phyloP scores from a whole-genome alignment of 2,888 invertebrate genomes.

The Euphydryas editha region DNA sequence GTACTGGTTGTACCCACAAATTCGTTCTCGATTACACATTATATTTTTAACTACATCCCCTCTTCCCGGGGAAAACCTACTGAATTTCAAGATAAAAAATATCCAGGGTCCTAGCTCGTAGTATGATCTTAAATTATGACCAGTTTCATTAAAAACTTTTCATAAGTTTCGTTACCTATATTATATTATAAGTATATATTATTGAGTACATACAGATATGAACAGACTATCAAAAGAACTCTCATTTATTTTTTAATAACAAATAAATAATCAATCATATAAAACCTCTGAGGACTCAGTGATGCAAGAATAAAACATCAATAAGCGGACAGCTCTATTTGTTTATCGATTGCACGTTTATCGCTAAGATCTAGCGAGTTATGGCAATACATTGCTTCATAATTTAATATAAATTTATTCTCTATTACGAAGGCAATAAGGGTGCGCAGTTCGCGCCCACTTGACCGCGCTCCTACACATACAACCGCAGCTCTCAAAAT shows the following conservation, averaged over 20 bases:
- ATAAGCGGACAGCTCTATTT: slow-evolving; percentile 9
- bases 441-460: not conserved
- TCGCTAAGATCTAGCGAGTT: not conserved
- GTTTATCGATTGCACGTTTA: slow-evolving; percentile 10
- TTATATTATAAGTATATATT: no score
- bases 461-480: slow-evolving; percentile 11
- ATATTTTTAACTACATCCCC: no score
- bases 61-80: no score
- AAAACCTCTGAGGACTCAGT: not conserved
- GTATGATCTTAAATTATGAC: no score
- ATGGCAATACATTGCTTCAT: slow-evolving; percentile 6
- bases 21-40: no score
- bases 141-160: no score
- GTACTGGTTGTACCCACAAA: no score
- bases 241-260: not conserved
- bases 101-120: no score
- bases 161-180: no score
- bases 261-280: not conserved
- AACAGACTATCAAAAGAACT: not conserved
- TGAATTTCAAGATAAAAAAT: no score
- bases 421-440: not conserved
- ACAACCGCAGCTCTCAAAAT: slow-evolving; percentile 13
- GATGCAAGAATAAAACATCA: slow-evolving; percentile 1
- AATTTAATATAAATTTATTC: not conserved
- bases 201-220: no score